Conservation (phyloP, 2,888 invertebrate genomes). For the Cremastobaeus sp. region DNA sequence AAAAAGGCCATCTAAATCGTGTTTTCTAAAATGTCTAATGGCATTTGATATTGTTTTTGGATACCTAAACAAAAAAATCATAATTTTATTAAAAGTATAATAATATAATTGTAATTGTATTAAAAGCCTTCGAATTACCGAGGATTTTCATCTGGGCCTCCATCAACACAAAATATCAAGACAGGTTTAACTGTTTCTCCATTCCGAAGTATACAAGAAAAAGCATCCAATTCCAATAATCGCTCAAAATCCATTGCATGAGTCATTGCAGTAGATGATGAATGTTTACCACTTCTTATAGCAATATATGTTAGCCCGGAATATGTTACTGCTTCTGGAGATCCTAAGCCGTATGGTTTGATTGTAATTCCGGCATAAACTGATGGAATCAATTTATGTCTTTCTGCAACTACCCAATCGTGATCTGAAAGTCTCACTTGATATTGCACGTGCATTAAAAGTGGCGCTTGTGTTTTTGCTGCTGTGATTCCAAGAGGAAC, state of each 20-base stretch:
- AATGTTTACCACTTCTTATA: conserved; percentile 68
- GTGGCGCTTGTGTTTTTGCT: conserved; percentile 74
- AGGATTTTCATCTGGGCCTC: conserved; percentile 56
- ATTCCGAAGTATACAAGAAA: conserved; percentile 4
- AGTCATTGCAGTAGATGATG: conserved; percentile 64
- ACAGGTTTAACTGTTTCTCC: conserved; percentile 65
- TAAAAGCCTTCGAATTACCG: too few relatives aligned
- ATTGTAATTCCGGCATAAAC: conserved; percentile 69
- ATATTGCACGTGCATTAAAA: conserved; percentile 69
- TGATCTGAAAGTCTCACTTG: conserved; percentile 67
- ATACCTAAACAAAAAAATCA: too few relatives aligned
- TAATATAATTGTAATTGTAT: too few relatives aligned
- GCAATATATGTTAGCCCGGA: conserved; percentile 76
- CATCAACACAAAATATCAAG: conserved; percentile 64
- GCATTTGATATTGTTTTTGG: conserved; percentile 15
- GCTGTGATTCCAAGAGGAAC: conserved; percentile 74
- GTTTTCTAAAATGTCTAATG: conserved; percentile 26
- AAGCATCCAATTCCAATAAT: not conserved
- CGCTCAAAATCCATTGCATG: conserved; percentile 64
- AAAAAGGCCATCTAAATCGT: conserved; percentile 67
- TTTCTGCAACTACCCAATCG: conserved; percentile 69
- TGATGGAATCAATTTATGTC: conserved; percentile 71
- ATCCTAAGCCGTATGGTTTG: conserved; percentile 62
- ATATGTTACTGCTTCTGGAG: conserved; percentile 71
- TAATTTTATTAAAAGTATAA: too few relatives aligned